These are phyloP conservation scores for Zaprionus camerounensis DNA, from an alignment of 1,140 invertebrate species.

Conservation along the genomic window DNA sequence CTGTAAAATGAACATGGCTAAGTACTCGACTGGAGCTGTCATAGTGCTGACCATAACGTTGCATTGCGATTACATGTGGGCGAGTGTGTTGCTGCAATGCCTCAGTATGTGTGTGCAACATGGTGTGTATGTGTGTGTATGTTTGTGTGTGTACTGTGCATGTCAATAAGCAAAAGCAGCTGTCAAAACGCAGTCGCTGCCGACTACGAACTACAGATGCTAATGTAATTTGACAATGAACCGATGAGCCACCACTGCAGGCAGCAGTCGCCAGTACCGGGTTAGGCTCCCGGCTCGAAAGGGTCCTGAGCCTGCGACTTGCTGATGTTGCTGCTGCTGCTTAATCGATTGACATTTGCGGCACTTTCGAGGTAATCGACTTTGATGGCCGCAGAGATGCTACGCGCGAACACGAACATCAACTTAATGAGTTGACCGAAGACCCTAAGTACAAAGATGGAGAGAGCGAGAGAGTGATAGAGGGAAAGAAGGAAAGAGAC, in stretches of 20 bases:
- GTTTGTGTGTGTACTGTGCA: constrained; percentile 47
- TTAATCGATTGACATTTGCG: constrained; percentile 72
- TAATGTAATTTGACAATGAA: constrained; percentile 82
- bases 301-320: constrained; percentile 3
- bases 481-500: neutral
- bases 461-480: neutral
- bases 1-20: constrained; percentile 43
- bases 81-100: neutral
- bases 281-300: neutral
- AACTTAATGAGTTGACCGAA: constrained; percentile 39
- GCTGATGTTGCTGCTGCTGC: constrained; percentile 35
- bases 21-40: constrained; percentile 39
- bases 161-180: constrained; percentile 78
- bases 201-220: constrained; percentile 41
- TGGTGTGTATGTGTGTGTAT: constrained; percentile 21
- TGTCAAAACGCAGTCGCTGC: constrained; percentile 73
- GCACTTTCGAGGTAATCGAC: constrained; percentile 78
- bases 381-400: constrained; percentile 61
- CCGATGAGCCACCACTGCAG: constrained; percentile 31
- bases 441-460: neutral
- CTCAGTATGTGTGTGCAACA: constrained; percentile 6
- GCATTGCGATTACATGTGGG: constrained; percentile 34
- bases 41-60: constrained; percentile 44
- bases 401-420: neutral
- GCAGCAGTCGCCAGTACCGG: neutral